These are phyloP conservation scores for Patella pellucida DNA, from an alignment of 2,888 invertebrate genomes.

Conservation along the genomic window DNA sequence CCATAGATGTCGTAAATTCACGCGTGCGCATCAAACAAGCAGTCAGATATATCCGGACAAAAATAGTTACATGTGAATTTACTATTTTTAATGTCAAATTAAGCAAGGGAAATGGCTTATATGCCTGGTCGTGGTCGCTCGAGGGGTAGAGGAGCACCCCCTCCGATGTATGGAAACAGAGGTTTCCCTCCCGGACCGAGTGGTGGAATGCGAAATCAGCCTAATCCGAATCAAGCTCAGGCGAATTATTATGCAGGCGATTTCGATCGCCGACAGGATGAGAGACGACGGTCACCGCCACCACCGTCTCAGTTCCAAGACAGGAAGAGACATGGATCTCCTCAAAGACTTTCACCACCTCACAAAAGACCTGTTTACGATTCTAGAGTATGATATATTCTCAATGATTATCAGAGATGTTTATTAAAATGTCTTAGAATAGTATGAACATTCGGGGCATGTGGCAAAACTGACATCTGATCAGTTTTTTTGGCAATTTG, in stretches of 20 bases:
- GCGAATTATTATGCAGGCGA: not conserved
- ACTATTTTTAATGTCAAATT: slow-evolving; percentile 1
- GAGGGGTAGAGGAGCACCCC: not conserved
- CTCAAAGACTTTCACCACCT: not conserved
- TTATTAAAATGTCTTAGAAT: no score
- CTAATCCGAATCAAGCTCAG: not conserved
- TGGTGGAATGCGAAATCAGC: not conserved
- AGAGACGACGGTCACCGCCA: no score
- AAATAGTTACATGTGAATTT: not conserved
- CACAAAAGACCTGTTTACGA: slow-evolving; percentile 7
- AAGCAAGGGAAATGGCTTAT: not conserved
- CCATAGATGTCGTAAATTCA: not conserved
- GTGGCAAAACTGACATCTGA: no score
- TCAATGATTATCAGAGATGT: no score
- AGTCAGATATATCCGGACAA: not conserved
- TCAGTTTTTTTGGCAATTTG: no score
- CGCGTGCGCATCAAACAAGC: not conserved
- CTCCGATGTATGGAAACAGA: not conserved
- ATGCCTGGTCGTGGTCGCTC: not conserved
- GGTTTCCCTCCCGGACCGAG: not conserved
- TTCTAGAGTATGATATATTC: not conserved
- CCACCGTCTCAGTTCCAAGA: not conserved
- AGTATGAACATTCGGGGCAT: no score
- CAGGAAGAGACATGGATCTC: not conserved
- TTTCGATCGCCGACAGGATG: not conserved